A percentile compares a stretch with the other conserved stretches of the same genome.
These are phyloP conservation scores for Phasia obesa DNA, from an alignment of 2,888 invertebrate species.

Conservation along the genomic window DNA sequence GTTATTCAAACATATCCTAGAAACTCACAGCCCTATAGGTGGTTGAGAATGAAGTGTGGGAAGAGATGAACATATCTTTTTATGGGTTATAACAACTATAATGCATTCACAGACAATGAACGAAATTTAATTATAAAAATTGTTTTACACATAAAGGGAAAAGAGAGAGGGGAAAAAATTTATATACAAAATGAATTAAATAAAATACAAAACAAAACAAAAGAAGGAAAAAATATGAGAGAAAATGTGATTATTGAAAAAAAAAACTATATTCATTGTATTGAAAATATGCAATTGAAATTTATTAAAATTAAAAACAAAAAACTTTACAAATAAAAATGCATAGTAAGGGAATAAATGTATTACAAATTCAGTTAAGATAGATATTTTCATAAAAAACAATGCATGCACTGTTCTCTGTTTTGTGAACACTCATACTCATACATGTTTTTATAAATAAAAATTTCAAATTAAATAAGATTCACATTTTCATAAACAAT, in stretches of 20 bases:
- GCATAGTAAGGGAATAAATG: constrained; percentile 17
- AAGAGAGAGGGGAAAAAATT: not conserved
- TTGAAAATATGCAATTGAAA: constrained; percentile 47
- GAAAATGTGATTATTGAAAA: constrained; percentile 56
- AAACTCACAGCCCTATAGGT: constrained; percentile 1
- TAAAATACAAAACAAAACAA: constrained; percentile 50
- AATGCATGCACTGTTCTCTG: constrained; percentile 22
- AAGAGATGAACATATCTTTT: constrained; percentile 60
- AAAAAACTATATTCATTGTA: constrained; percentile 40
- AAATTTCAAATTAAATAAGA: too few species aligned
- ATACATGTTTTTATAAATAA: too few species aligned
- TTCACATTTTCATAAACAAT: too few species aligned
- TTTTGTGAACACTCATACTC: not conserved
- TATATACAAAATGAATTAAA: constrained; percentile 39
- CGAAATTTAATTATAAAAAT: constrained; percentile 68
- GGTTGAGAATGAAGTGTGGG: constrained; percentile 53
- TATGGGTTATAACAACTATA: constrained; percentile 55
- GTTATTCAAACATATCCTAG: not conserved
- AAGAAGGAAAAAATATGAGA: constrained; percentile 34
- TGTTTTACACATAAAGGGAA: constrained; percentile 46
- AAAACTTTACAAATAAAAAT: constrained; percentile 22
- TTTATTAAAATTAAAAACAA: constrained; percentile 24
- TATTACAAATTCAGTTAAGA: constrained; percentile 40
- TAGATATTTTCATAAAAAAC: constrained; percentile 19
- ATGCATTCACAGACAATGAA: constrained; percentile 56